These are phyloP conservation scores for Parelbella ahira DNA, from an alignment of 2,888 invertebrate genomes.

Conservation along the genomic window DNA sequence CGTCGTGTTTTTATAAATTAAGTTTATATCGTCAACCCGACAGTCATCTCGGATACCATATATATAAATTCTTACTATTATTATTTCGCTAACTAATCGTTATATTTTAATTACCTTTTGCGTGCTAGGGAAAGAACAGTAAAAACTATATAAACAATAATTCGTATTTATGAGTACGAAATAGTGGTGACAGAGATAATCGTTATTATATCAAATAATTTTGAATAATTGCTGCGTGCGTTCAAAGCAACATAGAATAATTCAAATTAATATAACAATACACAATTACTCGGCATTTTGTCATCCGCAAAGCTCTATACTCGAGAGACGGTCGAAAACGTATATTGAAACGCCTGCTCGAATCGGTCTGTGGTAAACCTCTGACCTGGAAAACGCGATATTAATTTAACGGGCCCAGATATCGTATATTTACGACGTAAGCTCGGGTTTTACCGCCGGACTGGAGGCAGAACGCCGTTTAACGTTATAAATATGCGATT, in stretches of 20 bases:
- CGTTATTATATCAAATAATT: no score
- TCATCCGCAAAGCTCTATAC: conserved; percentile 9
- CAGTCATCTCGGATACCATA: no score
- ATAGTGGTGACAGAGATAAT: no score
- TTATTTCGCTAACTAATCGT: no score
- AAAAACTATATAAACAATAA: no score
- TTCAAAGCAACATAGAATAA: conserved; percentile 1
- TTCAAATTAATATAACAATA: conserved; percentile 7
- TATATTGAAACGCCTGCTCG: conserved; percentile 13
- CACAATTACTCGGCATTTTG: conserved; percentile 9
- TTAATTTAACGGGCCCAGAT: conserved; percentile 21
- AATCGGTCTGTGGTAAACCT: conserved; percentile 14
- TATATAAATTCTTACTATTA: no score
- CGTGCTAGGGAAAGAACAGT: no score
- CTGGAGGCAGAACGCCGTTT: conserved; percentile 7
- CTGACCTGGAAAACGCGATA: conserved; percentile 22
- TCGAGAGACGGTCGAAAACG: conserved; percentile 7
- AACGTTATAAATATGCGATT: conserved; percentile 14
- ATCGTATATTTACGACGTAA: conserved; percentile 20
- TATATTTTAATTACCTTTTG: no score
- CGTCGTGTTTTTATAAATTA: no score
- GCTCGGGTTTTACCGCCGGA: conserved; percentile 9
- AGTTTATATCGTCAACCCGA: no score
- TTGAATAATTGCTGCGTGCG: conserved; percentile 3
- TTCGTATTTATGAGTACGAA: no score